Evolutionary conservation across 2,113 vertebrate genomes (phyloP).

Genomic region (Mola mola): DNA sequence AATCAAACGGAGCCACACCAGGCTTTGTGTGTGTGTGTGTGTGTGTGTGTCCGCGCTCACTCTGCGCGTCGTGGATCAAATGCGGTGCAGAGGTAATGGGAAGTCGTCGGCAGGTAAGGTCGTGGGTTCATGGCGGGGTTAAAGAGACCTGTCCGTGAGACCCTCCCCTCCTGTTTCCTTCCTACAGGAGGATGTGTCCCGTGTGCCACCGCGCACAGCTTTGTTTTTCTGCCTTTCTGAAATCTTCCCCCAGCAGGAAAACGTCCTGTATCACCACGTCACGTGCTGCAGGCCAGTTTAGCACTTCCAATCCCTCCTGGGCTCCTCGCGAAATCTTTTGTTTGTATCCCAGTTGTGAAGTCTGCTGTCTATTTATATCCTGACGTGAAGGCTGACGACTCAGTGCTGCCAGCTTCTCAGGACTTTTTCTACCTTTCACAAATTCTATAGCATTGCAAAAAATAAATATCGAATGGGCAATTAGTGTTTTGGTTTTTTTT

Average conservation of each 20-base stretch:
- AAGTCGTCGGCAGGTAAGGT: slow-evolving; percentile 88
- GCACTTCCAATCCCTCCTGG: slow-evolving; percentile 58
- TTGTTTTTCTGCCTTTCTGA: slow-evolving; percentile 90
- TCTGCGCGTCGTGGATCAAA: slow-evolving; percentile 74
- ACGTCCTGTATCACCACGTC: slow-evolving; percentile 81
- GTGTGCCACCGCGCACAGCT: slow-evolving; percentile 75
- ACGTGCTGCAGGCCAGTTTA: slow-evolving; percentile 67
- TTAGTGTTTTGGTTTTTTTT: too few species aligned
- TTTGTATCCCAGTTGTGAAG: slow-evolving; percentile 36
- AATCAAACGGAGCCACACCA: slow-evolving; percentile 26
- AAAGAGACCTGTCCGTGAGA: slow-evolving; percentile 87
- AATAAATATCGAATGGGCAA: not conserved
- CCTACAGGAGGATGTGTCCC: slow-evolving; percentile 88
- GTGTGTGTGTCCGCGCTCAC: slow-evolving; percentile 37
- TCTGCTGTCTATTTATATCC: slow-evolving; percentile 63
- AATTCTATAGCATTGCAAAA: too few species aligned
- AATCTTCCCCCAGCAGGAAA: slow-evolving; percentile 85
- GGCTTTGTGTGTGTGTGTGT: too few species aligned
- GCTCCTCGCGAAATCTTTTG: slow-evolving; percentile 68
- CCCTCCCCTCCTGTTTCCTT: slow-evolving; percentile 87
- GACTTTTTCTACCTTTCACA: not conserved
- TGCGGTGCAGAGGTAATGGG: slow-evolving; percentile 89
- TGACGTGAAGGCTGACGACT: not conserved
- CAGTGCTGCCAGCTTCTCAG: not conserved
- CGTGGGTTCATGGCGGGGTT: slow-evolving; percentile 90